These are phyloP conservation scores for Scaptomyza pallida DNA, from an alignment of 1,140 invertebrate species.

Conservation along the genomic window DNA sequence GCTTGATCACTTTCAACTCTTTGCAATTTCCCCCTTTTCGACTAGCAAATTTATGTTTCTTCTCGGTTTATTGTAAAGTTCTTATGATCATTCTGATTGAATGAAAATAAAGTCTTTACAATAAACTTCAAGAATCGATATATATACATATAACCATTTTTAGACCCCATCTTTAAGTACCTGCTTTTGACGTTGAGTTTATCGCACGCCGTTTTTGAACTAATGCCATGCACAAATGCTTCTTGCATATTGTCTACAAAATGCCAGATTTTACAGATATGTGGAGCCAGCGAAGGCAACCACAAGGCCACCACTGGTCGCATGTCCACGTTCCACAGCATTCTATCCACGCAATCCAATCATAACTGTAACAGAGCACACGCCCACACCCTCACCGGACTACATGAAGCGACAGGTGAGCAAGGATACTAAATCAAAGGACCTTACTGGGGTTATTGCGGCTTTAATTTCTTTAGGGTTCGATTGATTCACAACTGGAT, in stretches of 20 bases:
- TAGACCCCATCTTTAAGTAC: not conserved
- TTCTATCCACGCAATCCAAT: slow-evolving; percentile 92
- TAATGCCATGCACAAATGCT: slow-evolving; percentile 60
- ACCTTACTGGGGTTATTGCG: too few relatives aligned
- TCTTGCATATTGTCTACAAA: slow-evolving; percentile 67
- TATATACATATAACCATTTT: not conserved
- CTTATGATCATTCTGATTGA: not conserved
- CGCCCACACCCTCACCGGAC: slow-evolving; percentile 93
- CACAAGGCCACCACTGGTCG: slow-evolving; percentile 62
- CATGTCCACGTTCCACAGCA: slow-evolving; percentile 68
- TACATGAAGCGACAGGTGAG: slow-evolving; percentile 90
- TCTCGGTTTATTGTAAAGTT: not conserved
- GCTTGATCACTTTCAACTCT: slow-evolving; percentile 13
- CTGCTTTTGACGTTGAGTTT: slow-evolving; percentile 25
- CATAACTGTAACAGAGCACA: slow-evolving; percentile 98
- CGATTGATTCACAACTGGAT: slow-evolving; percentile 91
- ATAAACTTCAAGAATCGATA: not conserved
- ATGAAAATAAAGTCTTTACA: not conserved
- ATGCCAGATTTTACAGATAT: slow-evolving; percentile 83
- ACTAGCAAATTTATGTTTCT: not conserved
- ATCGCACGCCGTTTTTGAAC: slow-evolving; percentile 68
- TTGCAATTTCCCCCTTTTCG: not conserved
- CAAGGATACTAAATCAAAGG: too few relatives aligned
- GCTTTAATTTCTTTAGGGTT: slow-evolving; percentile 86
- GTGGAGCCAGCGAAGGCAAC: slow-evolving; percentile 77